Base-by-base conservation (phyloP, 2,113 vertebrate species). In the Anser cygnoides region DNA sequence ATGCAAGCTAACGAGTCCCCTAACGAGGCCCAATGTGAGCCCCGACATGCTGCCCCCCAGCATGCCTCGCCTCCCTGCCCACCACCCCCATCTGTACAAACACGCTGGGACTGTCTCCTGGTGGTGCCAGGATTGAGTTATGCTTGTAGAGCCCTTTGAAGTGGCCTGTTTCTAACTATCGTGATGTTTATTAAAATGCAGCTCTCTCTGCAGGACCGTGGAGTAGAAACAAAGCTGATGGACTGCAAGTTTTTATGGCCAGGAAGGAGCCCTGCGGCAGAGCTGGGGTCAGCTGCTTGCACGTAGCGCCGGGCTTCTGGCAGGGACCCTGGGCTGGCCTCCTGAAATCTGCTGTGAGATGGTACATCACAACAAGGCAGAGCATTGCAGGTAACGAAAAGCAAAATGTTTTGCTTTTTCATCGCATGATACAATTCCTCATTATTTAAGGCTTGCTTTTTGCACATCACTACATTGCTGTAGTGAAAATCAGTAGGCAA, bases 101-200 rank as follows among this genome's bases (percentile, higher is more conserved):
- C 95, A 97, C 49, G 4, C 89, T 57, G 13, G 28, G 25, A 1
- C 43, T 7, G 39, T 15, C 80, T 57, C 95, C 92, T 13, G 78
- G 92, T 35, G 94, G n/a, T 84, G 92, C 76, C 49, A 20, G 68
- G 77, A 44, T 65, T 19, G 89, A 83, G 67, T 75, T 89, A 9
- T 81, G 96, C 92, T 96, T 96, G 91, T 9, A 31, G 46, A 95
- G 74, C 73, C 44, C 91, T 96, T 97, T 94, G 94, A 97, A 95
- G 89, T 33, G 41, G 55, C 25, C 84, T 44, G 68, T 92, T 95
- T 73, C 57, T 89, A 72, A 6, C 96, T 72, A 29, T 74, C 31
- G 0, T 13, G 1, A 0, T 92, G 95, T 96, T 97, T 97, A 77
- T 95, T 91, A 82, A 83, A 94, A 79, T 9, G 84, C 93, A 65